These are phyloP conservation scores for Platygyra sinensis DNA, from an alignment of 64 coral and sea anemone species.

Conservation along the genomic window DNA sequence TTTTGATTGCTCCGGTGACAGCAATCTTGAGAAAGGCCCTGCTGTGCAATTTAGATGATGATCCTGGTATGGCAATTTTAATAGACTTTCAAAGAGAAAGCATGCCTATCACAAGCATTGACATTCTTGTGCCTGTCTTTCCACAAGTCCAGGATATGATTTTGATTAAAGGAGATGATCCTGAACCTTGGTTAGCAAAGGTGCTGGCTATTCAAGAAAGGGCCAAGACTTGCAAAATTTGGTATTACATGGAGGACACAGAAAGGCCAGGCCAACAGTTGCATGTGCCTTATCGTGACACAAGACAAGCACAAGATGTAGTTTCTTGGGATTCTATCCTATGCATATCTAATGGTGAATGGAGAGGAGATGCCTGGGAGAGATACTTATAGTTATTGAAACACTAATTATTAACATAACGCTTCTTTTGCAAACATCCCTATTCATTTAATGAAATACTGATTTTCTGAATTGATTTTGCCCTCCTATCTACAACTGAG, in stretches of 20 bases:
- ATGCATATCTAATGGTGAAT: not conserved
- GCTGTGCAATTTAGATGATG: no score
- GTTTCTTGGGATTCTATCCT: conserved; percentile 16
- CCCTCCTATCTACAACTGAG: no score
- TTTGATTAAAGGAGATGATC: conserved; percentile 26
- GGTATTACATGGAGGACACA: conserved; percentile 5
- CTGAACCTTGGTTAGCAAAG: conserved; percentile 44
- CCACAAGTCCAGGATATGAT: conserved; percentile 33
- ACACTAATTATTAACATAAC: not conserved
- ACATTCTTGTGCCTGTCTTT: conserved; percentile 17
- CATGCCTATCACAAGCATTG: not conserved
- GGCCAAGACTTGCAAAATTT: not conserved
- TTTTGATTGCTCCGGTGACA: no score
- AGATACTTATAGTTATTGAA: not conserved
- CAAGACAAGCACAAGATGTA: not conserved
- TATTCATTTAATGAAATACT: no score
- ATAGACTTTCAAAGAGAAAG: no score
- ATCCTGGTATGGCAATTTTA: no score
- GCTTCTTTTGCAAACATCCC: no score
- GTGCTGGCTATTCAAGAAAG: conserved; percentile 23
- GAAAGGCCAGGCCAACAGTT: not conserved
- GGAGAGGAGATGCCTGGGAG: not conserved
- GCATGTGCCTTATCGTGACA: not conserved
- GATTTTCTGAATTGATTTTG: no score
- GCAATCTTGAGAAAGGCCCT: no score